Conservation (phyloP, 2,113 vertebrate species). For the Anarrhichthys ocellatus region DNA sequence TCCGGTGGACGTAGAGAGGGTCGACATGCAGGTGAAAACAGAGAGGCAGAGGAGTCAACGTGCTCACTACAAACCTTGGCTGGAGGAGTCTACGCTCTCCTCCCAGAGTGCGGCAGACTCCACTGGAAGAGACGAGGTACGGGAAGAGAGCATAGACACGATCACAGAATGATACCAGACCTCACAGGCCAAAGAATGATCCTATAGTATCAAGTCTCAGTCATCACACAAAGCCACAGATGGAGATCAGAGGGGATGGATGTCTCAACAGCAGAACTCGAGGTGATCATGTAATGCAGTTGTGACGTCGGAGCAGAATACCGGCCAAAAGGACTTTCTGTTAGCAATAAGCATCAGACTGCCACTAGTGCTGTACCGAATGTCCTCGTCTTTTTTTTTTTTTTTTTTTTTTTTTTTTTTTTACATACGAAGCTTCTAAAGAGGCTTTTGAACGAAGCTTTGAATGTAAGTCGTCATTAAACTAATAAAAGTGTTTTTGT, state of each 20-base stretch:
- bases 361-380: neutral
- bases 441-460: neutral
- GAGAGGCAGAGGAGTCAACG: constrained; percentile 17
- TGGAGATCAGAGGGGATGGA: constrained; percentile 67
- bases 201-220: neutral
- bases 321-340: neutral
- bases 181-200: constrained; percentile 7
- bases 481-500: neutral
- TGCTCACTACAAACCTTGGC: constrained; percentile 79
- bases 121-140: constrained; percentile 71
- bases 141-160: constrained; percentile 44
- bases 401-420: too few relatives aligned
- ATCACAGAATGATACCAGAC: constrained; percentile 12
- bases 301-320: constrained; percentile 40
- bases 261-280: constrained; percentile 22
- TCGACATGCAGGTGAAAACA: constrained; percentile 57
- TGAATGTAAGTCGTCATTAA: neutral
- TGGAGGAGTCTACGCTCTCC: constrained; percentile 77
- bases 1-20: neutral
- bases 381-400: neutral
- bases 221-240: constrained; percentile 52
- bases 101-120: constrained; percentile 80
- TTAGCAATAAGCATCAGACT: neutral
- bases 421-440: neutral
- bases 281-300: constrained; percentile 43